Conservation (phyloP, 2,113 vertebrate genomes). For the Lanius ludovicianus region DNA sequence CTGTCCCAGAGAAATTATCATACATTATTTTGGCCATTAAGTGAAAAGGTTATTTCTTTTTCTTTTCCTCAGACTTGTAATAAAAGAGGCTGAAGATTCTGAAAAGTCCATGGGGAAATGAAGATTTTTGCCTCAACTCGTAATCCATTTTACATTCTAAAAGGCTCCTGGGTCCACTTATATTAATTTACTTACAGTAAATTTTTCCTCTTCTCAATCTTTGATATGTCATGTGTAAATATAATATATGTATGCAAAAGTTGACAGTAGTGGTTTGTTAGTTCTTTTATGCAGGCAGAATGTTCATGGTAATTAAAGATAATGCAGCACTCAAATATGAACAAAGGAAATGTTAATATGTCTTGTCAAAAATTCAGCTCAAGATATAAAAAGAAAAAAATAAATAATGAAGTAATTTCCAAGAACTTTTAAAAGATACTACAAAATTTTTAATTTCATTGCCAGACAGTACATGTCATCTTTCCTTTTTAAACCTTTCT, state of each 20-base stretch:
- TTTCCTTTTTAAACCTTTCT: not conserved
- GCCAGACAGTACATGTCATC: not conserved
- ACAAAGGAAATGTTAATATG: conserved; percentile 57
- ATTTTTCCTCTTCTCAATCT: not conserved
- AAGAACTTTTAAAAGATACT: not conserved
- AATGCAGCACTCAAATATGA: conserved; percentile 52
- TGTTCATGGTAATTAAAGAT: conserved; percentile 54
- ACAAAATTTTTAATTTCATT: not conserved
- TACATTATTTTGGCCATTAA: not conserved
- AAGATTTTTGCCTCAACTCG: conserved; percentile 1
- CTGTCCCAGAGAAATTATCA: not conserved
- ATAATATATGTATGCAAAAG: conserved; percentile 13
- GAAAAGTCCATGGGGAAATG: not conserved
- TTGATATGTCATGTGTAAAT: conserved; percentile 16
- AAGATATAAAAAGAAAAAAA: not conserved
- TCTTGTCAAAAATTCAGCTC: conserved; percentile 31
- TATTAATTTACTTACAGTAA: conserved; percentile 26
- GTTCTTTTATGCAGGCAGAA: conserved; percentile 20
- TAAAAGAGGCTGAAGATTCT: not conserved
- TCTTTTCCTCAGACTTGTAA: not conserved
- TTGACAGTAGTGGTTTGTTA: conserved; percentile 41
- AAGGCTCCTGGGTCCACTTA: not conserved
- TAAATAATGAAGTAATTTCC: conserved; percentile 21
- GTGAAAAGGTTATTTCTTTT: not conserved
- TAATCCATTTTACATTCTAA: not conserved